A percentile compares a stretch with the other conserved stretches of the same genome.
These are phyloP conservation scores for Drosophila aff. DNA, from an alignment of 1,140 invertebrate genomes.

Conservation along the genomic window DNA sequence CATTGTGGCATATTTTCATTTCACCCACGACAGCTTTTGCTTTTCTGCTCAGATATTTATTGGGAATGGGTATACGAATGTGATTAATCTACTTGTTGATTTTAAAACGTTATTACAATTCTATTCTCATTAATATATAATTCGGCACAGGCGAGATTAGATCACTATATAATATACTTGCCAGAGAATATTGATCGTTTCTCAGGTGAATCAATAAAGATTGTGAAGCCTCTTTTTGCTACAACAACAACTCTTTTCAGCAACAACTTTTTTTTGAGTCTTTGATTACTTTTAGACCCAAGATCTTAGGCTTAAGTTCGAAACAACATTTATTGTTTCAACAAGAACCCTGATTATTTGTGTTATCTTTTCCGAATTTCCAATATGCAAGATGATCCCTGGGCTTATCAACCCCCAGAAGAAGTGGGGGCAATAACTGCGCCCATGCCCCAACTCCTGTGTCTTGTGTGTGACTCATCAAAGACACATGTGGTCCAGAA, in stretches of 20 bases:
- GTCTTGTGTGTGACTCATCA: constrained; percentile 67
- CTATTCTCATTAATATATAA: too few relatives aligned
- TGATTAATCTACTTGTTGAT: neutral
- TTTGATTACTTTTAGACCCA: too few relatives aligned
- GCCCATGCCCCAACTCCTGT: neutral
- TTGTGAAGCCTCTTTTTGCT: too few relatives aligned
- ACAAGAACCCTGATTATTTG: neutral
- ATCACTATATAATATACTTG: too few relatives aligned
- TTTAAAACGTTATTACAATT: neutral
- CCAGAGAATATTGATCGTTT: too few relatives aligned
- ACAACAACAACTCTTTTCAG: too few relatives aligned
- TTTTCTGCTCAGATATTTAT: neutral
- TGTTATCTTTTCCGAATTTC: neutral
- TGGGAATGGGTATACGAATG: neutral
- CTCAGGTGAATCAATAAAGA: too few relatives aligned
- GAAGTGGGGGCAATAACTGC: neutral
- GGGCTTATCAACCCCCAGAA: constrained; percentile 8
- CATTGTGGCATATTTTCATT: constrained; percentile 23
- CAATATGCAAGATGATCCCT: constrained; percentile 5
- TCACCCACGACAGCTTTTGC: neutral
- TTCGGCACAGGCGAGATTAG: too few relatives aligned
- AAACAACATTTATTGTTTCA: neutral
- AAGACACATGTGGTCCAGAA: constrained; percentile 72
- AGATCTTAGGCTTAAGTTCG: too few relatives aligned
- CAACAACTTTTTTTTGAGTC: too few relatives aligned